A percentile compares a stretch with the other conserved stretches of the same genome.
Evolutionary conservation across 2,888 invertebrate genomes (phyloP).

Genomic region (Colostygia pectinataria): DNA sequence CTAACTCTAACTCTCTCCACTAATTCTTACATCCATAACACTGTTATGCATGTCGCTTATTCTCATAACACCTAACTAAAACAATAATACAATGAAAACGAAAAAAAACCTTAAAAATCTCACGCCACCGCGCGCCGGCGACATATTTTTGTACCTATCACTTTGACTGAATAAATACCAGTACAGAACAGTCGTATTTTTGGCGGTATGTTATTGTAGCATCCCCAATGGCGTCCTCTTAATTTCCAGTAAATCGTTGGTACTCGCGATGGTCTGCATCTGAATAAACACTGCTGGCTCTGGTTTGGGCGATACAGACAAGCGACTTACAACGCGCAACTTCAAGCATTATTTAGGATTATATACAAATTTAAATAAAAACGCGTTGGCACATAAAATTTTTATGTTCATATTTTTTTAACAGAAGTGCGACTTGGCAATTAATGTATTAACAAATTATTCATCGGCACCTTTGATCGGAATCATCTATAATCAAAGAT

Average conservation of each 20-base stretch:
- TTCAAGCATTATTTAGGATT: not conserved
- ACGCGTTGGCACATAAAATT: no score
- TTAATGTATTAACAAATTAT: no score
- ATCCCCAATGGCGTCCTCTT: constrained; percentile 74
- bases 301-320: constrained; percentile 44
- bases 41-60: no score
- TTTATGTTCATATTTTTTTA: no score
- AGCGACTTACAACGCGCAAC: constrained; percentile 22
- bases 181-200: constrained; percentile 54
- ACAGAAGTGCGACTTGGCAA: no score
- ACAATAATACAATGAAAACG: constrained; percentile 13
- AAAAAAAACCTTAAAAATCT: constrained; percentile 31
- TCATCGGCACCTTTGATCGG: no score
- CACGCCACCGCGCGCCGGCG: constrained; percentile 26
- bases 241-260: constrained; percentile 80
- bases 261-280: constrained; percentile 74
- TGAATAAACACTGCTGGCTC: constrained; percentile 72
- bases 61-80: constrained; percentile 11
- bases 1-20: no score
- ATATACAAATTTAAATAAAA: no score
- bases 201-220: constrained; percentile 75
- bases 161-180: constrained; percentile 15
- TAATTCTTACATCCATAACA: no score
- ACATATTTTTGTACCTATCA: constrained; percentile 36
- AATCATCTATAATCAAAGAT: no score